These are phyloP conservation scores for Temnothorax nylanderi DNA, from an alignment of 1,140 invertebrate genomes.

Conservation along the genomic window DNA sequence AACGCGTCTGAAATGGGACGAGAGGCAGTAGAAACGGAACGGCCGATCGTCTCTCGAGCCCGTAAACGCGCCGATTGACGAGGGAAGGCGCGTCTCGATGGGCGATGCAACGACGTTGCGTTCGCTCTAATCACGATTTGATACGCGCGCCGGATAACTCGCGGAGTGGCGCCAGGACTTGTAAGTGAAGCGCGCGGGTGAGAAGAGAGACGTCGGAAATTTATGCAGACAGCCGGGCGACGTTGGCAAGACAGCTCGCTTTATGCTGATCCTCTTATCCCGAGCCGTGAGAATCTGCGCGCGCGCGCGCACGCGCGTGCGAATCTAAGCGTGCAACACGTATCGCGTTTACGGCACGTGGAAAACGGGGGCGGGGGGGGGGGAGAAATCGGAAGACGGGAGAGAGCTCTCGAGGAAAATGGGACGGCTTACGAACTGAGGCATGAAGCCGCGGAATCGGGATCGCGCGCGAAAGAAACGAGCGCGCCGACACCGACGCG, in stretches of 20 bases:
- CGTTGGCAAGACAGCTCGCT: slow-evolving; percentile 78
- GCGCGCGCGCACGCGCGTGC: not conserved
- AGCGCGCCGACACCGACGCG: not conserved
- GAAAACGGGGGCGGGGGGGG: not conserved
- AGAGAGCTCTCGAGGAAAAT: slow-evolving; percentile 15
- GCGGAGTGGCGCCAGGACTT: not conserved
- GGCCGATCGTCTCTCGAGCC: not conserved
- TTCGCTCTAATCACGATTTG: slow-evolving; percentile 30
- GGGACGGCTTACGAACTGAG: not conserved
- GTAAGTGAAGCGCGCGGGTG: not conserved
- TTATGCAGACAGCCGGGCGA: slow-evolving; percentile 77
- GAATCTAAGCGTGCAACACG: slow-evolving; percentile 33
- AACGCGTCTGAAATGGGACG: not conserved
- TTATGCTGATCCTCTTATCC: slow-evolving; percentile 81
- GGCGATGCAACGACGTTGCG: not conserved
- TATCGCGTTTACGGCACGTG: slow-evolving; percentile 41
- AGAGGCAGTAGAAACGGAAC: not conserved
- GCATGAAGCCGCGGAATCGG: slow-evolving; percentile 2
- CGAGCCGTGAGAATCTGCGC: slow-evolving; percentile 3
- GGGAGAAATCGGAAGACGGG: not conserved
- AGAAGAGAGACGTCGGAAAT: slow-evolving; percentile 60
- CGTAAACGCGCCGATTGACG: not conserved
- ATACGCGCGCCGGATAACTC: slow-evolving; percentile 26
- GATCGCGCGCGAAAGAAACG: slow-evolving; percentile 39
- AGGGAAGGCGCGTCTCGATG: not conserved